Percentiles rank a stretch among this genome's conserved stretches.
Conservation (phyloP, 2,888 invertebrate genomes). For the Drosophila prolongata region DNA sequence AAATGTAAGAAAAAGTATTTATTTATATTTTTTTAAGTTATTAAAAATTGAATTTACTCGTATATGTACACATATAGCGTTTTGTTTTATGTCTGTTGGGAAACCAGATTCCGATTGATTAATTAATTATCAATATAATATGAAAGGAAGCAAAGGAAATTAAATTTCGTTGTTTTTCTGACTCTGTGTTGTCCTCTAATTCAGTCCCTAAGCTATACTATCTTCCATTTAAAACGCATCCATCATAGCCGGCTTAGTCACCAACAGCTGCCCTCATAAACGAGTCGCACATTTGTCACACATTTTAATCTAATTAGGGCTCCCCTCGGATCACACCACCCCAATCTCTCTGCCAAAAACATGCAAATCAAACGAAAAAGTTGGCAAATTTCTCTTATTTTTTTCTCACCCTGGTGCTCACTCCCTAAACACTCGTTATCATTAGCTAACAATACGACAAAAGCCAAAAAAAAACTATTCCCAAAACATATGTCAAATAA, state of each 20-base stretch:
- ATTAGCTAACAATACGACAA: constrained; percentile 49
- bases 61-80: no score
- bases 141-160: no score
- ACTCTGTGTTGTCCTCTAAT: not conserved
- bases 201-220: constrained; percentile 4
- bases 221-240: constrained; percentile 33
- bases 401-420: not conserved
- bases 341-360: constrained; percentile 28
- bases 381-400: constrained; percentile 39
- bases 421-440: constrained; percentile 55
- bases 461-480: constrained; percentile 46
- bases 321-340: constrained; percentile 2
- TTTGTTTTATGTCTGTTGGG: no score
- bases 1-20: no score
- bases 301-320: constrained; percentile 64
- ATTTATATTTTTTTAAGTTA: no score
- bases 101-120: no score
- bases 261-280: constrained; percentile 31
- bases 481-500: constrained; percentile 68
- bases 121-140: no score
- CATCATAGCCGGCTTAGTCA: constrained; percentile 39
- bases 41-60: no score
- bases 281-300: constrained; percentile 54
- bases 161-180: not conserved
- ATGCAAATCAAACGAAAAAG: constrained; percentile 53